Base-by-base conservation (phyloP, 1,140 invertebrate species). In the Lepeophtheirus salmonis region DNA sequence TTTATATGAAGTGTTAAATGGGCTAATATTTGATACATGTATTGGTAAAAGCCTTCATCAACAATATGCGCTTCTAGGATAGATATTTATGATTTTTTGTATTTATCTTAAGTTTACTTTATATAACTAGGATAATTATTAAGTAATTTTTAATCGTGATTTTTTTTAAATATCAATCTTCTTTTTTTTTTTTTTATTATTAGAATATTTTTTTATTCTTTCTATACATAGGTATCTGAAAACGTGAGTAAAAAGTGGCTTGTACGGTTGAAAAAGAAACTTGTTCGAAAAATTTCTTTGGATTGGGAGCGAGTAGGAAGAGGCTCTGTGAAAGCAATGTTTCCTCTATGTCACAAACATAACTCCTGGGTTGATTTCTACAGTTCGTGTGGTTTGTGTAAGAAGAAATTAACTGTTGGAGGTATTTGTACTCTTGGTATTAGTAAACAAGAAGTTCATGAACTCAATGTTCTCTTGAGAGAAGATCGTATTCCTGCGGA, bases 201-300 rank as follows among this genome's bases (percentile, higher is more conserved):
- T 41, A 41, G n/a, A 10, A 41, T 41, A 41, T 41, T 41, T n/a
- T 41, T 41, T n/a, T n/a, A 10, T 41, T 41, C 30, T 20, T 52
- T 52, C 50, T 6, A 23, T 41, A 14, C 26, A 3, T 30, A 57
- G 55, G 59, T 61, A 14, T 60, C 51, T 18, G 24, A 21, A 20
- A 22, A 79, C 61, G 75, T 86, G 1, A 77, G 83, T 48, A 76
- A 83, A 24, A 84, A 86, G 68, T 85, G 83, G 80, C 77, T 85
- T 25, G 75, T 81, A 25, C 82, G 83, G 70, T 79, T 83, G 68
- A 76, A 80, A 54, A 74, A 77, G 61, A 80, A 76, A 66, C 76
- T 86, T 18, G 79, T 79, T 64, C 81, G 82, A 71, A 76, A 83
- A 72, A 80, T 82, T 67, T 70, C 53, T 63, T 61, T 62, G 50